phyloP scores from a whole-genome alignment of 1,140 invertebrate genomes.

The Caenorhabditis remanei region DNA sequence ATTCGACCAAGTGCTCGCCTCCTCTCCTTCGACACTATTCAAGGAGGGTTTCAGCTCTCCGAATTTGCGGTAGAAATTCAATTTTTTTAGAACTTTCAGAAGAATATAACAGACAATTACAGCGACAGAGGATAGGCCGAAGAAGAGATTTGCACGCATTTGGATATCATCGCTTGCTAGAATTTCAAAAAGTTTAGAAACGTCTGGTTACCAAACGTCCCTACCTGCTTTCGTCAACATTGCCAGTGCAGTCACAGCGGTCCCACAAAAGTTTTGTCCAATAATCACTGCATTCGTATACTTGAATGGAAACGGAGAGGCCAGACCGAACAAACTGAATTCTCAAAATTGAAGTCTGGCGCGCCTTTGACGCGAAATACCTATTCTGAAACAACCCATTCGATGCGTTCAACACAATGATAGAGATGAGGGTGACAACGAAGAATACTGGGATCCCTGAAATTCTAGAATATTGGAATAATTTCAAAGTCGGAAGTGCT shows the following conservation, averaged over 20 bases:
- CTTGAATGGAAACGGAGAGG: constrained; percentile 22
- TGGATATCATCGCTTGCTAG: constrained; percentile 8
- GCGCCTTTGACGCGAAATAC: constrained; percentile 69
- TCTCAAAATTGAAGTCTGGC: neutral
- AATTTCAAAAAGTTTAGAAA: neutral
- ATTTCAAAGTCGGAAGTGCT: neutral
- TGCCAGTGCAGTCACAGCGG: neutral
- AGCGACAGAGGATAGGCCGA: constrained; percentile 3
- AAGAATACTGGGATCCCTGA: constrained; percentile 29
- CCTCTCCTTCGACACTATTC: neutral
- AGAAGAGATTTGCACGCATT: constrained; percentile 37
- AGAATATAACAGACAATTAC: constrained; percentile 6
- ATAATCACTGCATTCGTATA: constrained; percentile 30
- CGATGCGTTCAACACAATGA: constrained; percentile 15
- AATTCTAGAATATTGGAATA: neutral
- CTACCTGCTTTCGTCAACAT: constrained; percentile 66
- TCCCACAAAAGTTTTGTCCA: constrained; percentile 38
- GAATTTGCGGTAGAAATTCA: neutral
- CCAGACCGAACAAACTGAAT: constrained; percentile 38
- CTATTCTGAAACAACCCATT: constrained; percentile 76
- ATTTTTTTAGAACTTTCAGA: constrained; percentile 7
- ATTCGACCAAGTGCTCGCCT: neutral
- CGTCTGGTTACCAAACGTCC: too few species aligned
- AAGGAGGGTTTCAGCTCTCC: neutral
- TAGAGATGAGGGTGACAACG: neutral